Base-by-base conservation (phyloP, 2,888 invertebrate species). In the Cataglyphis rosenhaueri region DNA sequence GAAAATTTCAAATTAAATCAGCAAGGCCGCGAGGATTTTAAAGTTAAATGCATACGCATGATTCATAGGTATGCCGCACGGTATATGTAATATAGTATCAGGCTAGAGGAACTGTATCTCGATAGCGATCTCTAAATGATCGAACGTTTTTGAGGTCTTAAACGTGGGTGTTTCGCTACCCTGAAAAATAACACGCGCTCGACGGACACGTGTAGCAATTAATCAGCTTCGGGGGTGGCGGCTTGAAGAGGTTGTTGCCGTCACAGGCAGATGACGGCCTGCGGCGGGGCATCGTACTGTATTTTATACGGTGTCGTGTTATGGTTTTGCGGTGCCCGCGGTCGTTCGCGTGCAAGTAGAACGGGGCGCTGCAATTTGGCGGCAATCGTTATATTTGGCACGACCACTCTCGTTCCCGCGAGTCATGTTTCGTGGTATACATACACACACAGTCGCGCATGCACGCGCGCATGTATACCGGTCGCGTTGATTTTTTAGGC, bases 241-340 rank as follows among this genome's bases (percentile, higher is more conserved):
- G 84, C 70, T 81, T 81, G 90, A 91, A 91, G 91, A 92, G 92
- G 92, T 87, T 91, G 92, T 92, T 88, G 87, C 89, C 87, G 91
- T 92, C 92, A 91, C 83, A 82, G 86, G 89, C 93, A 92, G 89
- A 90, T 91, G 92, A 92, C 91, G 91, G 87, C 88, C 87, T 88
- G 91, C 85, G 90, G 91, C 89, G 88, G 91, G 88, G 91, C 90
- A 90, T 90, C 89, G 88, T 91, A 91, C 90, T 88, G 90, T 91
- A 91, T 92, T 93, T 92, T 92, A 92, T 91, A 91, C 88, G 90
- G 90, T 89, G 89, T 90, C 90, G 89, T 86, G 89, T 92, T 91
- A 92, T 90, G 90, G 90, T 91, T 92, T 92, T 90, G 91, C 86
- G 91, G 92, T 85, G 61, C 57, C 44, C 82, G 83, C 70, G 85